Evolutionary conservation across 2,797 vertebrate genomes (phyloP).

Genomic region (Pachyuromys duprasi): DNA sequence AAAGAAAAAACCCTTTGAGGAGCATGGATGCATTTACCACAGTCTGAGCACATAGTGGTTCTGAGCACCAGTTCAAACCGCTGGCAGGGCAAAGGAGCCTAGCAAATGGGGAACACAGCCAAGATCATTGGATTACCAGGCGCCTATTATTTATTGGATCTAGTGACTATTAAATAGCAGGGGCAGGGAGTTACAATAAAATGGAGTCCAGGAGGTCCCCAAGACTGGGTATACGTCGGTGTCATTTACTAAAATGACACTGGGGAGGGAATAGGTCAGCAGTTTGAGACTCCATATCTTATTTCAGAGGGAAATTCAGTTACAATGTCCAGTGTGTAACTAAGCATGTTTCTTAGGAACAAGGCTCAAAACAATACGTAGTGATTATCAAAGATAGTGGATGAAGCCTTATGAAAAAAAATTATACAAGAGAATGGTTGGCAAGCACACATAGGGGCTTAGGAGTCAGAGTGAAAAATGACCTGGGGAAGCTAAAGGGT

Average conservation of each 20-base stretch:
- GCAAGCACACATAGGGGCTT: not conserved
- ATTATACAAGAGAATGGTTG: not conserved
- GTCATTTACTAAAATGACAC: not conserved
- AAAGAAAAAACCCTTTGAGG: not conserved
- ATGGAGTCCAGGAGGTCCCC: not conserved
- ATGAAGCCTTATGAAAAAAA: not conserved
- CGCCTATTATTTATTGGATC: not conserved
- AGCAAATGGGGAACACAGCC: not conserved
- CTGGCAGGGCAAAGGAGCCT: not conserved
- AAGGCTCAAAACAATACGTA: not conserved
- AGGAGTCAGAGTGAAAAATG: not conserved
- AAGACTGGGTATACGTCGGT: not conserved
- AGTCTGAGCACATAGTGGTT: not conserved
- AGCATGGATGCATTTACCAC: not conserved
- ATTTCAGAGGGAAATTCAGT: slow-evolving; percentile 19
- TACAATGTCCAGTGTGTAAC: not conserved
- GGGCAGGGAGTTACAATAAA: not conserved
- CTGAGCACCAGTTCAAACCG: not conserved
- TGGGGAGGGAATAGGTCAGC: not conserved
- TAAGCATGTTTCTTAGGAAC: not conserved
- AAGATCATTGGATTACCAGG: not conserved
- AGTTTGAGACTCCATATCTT: not conserved
- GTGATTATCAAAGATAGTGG: not conserved
- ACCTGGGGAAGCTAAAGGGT: not conserved
- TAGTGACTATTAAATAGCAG: not conserved